Conservation (phyloP, 2,888 invertebrate genomes). For the Stomorhina lunata region DNA sequence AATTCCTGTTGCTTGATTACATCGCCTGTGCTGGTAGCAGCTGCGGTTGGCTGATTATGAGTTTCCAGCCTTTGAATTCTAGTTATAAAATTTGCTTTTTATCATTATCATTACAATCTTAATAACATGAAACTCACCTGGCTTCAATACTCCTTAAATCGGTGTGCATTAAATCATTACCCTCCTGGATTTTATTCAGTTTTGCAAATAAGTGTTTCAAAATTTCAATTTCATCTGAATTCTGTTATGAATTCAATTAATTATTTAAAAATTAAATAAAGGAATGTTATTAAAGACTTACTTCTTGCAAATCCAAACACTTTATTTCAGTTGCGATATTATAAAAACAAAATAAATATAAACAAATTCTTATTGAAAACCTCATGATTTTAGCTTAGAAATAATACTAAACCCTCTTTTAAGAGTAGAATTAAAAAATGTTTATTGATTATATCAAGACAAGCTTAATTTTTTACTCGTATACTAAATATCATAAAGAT, state of each 20-base stretch:
- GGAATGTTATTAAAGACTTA: constrained; percentile 8
- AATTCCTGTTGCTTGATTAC: neutral
- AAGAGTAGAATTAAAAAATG: neutral
- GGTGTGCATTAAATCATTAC: constrained; percentile 23
- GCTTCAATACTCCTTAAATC: neutral
- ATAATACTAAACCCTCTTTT: neutral
- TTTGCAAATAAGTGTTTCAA: constrained; percentile 47
- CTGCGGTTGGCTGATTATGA: neutral
- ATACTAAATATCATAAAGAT: neutral
- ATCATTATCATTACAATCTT: neutral
- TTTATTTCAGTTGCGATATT: neutral
- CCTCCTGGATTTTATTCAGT: constrained; percentile 39
- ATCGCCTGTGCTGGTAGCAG: neutral
- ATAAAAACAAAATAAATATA: neutral
- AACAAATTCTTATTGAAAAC: neutral
- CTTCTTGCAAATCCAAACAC: constrained; percentile 16
- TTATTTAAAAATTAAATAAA: neutral
- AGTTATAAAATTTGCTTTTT: neutral
- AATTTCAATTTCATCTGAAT: constrained; percentile 42
- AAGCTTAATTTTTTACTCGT: no score
- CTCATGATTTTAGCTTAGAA: neutral
- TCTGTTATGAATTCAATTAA: neutral
- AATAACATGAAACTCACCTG: neutral
- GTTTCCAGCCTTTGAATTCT: constrained; percentile 23
- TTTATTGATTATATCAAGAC: neutral